Conservation (phyloP, 2,797 vertebrate species). For the Pseudochaenichthys georgianus region DNA sequence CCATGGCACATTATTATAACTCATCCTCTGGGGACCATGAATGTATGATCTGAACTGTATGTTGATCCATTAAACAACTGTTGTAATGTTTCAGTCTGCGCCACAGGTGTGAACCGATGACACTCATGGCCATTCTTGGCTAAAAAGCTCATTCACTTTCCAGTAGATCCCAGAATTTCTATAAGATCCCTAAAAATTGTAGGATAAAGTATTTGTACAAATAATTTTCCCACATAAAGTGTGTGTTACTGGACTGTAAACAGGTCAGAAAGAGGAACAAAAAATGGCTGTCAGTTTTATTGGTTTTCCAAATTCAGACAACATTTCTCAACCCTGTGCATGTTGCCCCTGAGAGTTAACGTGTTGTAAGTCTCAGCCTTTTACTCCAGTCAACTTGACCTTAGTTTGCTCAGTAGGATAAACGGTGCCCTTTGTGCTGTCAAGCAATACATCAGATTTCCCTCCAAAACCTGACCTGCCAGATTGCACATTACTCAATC, state of each 20-base stretch:
- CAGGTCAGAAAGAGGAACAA: too few relatives aligned
- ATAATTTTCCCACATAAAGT: background rate
- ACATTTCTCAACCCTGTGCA: background rate
- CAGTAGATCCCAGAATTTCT: background rate
- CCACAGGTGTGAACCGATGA: background rate
- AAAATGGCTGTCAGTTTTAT: background rate
- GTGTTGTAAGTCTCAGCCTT: background rate
- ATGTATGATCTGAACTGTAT: background rate
- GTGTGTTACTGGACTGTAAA: background rate
- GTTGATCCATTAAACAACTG: background rate
- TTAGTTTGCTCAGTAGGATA: background rate
- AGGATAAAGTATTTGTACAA: background rate
- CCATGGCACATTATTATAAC: background rate
- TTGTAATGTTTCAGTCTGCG: background rate
- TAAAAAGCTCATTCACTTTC: too few relatives aligned
- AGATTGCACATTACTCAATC: background rate
- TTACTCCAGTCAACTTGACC: background rate
- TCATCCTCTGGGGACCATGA: conserved; percentile 4
- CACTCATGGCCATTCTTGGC: background rate
- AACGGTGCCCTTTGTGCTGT: background rate
- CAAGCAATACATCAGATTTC: background rate
- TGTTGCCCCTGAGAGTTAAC: background rate
- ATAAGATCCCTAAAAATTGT: background rate
- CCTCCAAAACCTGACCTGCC: background rate
- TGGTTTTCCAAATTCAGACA: background rate